A percentile compares a stretch with the other conserved stretches of the same genome.
phyloP scores from a whole-genome alignment of 2,888 invertebrate species.

The Beris morrisii region DNA sequence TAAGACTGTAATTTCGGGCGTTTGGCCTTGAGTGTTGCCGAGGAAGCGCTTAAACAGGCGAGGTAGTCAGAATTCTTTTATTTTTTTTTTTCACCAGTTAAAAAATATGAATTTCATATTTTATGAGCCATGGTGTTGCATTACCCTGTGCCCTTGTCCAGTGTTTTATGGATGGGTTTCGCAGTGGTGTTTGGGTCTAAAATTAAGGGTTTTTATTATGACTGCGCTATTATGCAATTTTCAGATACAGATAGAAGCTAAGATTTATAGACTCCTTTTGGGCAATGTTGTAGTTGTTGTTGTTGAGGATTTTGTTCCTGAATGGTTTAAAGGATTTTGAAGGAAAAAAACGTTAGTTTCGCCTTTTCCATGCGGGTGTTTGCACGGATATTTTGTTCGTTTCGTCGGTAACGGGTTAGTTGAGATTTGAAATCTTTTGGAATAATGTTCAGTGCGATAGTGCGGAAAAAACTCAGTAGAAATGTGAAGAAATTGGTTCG shows the following conservation, averaged over 20 bases:
- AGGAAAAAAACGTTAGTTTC: slow-evolving; percentile 22
- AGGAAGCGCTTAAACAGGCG: slow-evolving; percentile 1
- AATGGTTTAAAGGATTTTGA: slow-evolving; percentile 21
- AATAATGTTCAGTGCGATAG: too few species aligned
- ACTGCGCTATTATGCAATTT: slow-evolving; percentile 29
- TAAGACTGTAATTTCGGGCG: neutral
- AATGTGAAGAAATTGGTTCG: too few species aligned
- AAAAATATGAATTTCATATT: slow-evolving; percentile 31
- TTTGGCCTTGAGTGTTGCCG: slow-evolving; percentile 13
- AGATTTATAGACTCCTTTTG: slow-evolving; percentile 12
- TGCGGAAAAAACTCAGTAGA: too few species aligned
- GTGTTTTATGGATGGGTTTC: slow-evolving; percentile 13
- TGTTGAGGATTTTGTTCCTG: neutral
- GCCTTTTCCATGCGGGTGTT: slow-evolving; percentile 26
- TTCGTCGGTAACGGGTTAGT: too few species aligned
- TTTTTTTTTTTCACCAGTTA: slow-evolving; percentile 9
- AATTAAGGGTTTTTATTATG: slow-evolving; percentile 32
- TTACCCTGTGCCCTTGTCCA: slow-evolving; percentile 11
- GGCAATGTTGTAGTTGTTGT: slow-evolving; percentile 1
- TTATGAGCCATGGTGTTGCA: slow-evolving; percentile 22
- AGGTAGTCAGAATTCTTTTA: slow-evolving; percentile 9
- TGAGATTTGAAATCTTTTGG: too few species aligned
- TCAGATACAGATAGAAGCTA: slow-evolving; percentile 21
- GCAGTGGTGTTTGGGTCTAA: slow-evolving; percentile 6
- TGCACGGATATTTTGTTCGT: slow-evolving; percentile 1